Evolutionary conservation across 2,113 vertebrate genomes (phyloP), one percentile per base, ranked within the genome.

Genomic region (Tetrao urogallus): DNA sequence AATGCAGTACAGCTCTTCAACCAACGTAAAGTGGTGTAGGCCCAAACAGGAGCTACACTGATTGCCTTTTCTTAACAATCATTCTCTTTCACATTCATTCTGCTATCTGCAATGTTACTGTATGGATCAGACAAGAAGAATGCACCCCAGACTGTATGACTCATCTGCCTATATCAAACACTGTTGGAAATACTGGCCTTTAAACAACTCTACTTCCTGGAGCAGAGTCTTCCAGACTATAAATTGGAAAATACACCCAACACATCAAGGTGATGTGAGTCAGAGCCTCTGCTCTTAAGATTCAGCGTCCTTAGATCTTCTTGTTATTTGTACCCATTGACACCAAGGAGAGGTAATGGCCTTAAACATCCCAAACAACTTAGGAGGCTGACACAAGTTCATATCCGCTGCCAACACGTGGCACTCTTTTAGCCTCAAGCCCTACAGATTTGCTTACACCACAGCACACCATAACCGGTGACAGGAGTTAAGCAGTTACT

Each of bases 101-200:
- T 87, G 69, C 25, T 47, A 1, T 42, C 54, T 50, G 64, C 52
- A 56, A 3, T 2, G 22, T 10, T 74, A 19, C 57, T 1, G 2
- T 13, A 36, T 27, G 45, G 73, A 63, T 30, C 58, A 64, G 63
- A 72, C 28, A 19, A 13, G 21, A 19, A 11, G 28, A 82, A 43
- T 4, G 48, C 1, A 43, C 10, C 56, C 50, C 61, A 38, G 21
- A 32, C 13, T 2, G 17, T 8, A 34, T 0, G 1, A 73, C 30
- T 48, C 38, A 11, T 20, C 52, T 40, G 25, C 28, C 70, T 32
- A n/a, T 54, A 71, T 3, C 5, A 13, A 72, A 48, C 25, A 27
- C 2, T 2, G 56, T 76, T 0, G 0, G 42, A 69, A 83, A 48
- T 0, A 0, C 0, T 32, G 10, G 56, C 27, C 34, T 56, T 82